Evolutionary conservation across 2,888 invertebrate species (phyloP).

Genomic region (Pocota personata): DNA sequence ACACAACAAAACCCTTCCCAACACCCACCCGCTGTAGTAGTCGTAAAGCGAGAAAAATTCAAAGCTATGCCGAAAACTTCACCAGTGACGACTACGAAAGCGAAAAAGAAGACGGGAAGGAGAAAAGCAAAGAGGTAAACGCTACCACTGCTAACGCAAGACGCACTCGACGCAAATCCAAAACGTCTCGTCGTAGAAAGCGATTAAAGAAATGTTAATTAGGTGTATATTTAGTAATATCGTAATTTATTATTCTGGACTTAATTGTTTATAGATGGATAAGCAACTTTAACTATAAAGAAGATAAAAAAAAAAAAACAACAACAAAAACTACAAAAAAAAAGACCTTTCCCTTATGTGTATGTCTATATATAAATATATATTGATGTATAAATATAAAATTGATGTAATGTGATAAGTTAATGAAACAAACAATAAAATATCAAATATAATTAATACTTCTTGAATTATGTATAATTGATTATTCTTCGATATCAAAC

Average conservation of each 20-base stretch:
- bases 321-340: not conserved
- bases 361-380: slow-evolving; percentile 11
- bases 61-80: not conserved
- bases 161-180: not conserved
- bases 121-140: slow-evolving; percentile 18
- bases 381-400: slow-evolving; percentile 33
- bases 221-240: slow-evolving; percentile 33
- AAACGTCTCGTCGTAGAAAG: not conserved
- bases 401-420: slow-evolving; percentile 70
- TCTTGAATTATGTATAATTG: slow-evolving; percentile 32
- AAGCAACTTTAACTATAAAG: slow-evolving; percentile 7
- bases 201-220: slow-evolving; percentile 1
- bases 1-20: not conserved
- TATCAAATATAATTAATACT: slow-evolving; percentile 17
- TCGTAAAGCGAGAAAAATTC: slow-evolving; percentile 14
- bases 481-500: slow-evolving; percentile 2
- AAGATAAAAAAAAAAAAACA: not conserved
- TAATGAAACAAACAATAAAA: slow-evolving; percentile 56
- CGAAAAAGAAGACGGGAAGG: slow-evolving; percentile 1
- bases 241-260: slow-evolving; percentile 31
- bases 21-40: not conserved
- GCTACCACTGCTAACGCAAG: not conserved
- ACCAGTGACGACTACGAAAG: not conserved
- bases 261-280: slow-evolving; percentile 7
- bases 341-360: not conserved